Percentiles rank a stretch among this genome's conserved stretches.
Evolutionary conservation across 2,888 invertebrate species (phyloP).

Genomic region (Elegia similella): DNA sequence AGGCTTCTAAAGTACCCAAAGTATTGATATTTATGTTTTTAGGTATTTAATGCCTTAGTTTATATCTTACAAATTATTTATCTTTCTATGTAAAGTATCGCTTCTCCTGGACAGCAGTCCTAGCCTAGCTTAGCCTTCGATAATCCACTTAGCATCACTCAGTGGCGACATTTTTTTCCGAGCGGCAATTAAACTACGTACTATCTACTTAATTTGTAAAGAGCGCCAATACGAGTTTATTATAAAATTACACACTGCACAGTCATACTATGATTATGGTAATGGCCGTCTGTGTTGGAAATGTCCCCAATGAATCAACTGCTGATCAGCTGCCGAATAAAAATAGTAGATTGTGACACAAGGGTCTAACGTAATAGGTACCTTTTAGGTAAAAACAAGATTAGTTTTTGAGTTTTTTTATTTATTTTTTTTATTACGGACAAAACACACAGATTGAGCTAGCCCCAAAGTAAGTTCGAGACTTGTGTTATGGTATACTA

Average conservation of each 20-base stretch:
- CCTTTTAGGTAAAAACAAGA: too few species aligned
- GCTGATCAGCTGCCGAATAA: background rate
- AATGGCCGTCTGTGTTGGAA: background rate
- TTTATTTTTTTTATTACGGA: too few species aligned
- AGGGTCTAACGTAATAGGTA: too few species aligned
- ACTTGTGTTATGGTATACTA: too few species aligned
- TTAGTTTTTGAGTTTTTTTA: too few species aligned
- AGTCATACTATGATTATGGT: constrained; percentile 9
- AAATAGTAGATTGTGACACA: background rate
- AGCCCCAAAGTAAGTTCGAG: too few species aligned
- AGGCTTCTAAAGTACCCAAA: too few species aligned
- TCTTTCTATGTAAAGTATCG: background rate
- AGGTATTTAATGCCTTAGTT: too few species aligned
- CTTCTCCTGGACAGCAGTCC: background rate
- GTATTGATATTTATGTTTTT: too few species aligned
- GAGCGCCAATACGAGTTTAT: constrained; percentile 7
- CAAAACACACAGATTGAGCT: too few species aligned
- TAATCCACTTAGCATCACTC: constrained; percentile 28
- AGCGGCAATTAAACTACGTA: constrained; percentile 23
- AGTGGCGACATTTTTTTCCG: constrained; percentile 24
- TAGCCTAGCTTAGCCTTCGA: constrained; percentile 20
- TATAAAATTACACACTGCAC: constrained; percentile 3
- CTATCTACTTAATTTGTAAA: constrained; percentile 11
- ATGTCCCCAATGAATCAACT: background rate
- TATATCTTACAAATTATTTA: too few species aligned